Percentiles rank a stretch among this genome's conserved stretches.
phyloP scores from a whole-genome alignment of 2,113 vertebrate genomes.

The Serilophus lunatus region DNA sequence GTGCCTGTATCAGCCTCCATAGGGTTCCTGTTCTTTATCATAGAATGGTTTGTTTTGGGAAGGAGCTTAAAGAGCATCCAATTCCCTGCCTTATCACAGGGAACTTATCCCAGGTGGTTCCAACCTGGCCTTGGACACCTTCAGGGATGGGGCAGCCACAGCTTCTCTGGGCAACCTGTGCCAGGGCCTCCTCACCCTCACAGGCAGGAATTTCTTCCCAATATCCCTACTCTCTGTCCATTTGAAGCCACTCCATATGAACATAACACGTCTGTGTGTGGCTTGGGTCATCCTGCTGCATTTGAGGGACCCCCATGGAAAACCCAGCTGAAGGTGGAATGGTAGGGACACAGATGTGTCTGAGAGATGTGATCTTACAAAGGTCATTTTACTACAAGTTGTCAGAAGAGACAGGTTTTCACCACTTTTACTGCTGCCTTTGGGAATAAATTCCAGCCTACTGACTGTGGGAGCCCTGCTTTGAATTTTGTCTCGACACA shows the following conservation, averaged over 20 bases:
- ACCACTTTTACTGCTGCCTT: not conserved
- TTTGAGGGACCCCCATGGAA: not conserved
- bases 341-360: not conserved
- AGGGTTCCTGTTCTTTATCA: no score
- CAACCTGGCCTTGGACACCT: not conserved
- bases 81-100: accelerated
- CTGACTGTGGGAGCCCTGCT: not conserved
- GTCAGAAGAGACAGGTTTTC: not conserved
- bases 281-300: not conserved
- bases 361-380: not conserved
- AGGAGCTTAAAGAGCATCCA: accelerated
- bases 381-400: not conserved
- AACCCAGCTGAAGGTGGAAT: not conserved
- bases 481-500: not conserved
- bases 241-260: accelerated
- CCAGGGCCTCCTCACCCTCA: not conserved
- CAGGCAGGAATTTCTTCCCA: not conserved
- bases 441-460: not conserved
- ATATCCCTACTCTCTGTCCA: not conserved
- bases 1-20: not conserved
- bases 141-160: not conserved
- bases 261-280: accelerated
- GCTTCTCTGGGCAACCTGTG: not conserved
- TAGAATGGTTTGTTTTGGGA: not conserved
- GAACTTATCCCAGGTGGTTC: not conserved